Evolutionary conservation across 2,113 vertebrate species (phyloP).

Genomic region (Limnothrissa miodon): DNA sequence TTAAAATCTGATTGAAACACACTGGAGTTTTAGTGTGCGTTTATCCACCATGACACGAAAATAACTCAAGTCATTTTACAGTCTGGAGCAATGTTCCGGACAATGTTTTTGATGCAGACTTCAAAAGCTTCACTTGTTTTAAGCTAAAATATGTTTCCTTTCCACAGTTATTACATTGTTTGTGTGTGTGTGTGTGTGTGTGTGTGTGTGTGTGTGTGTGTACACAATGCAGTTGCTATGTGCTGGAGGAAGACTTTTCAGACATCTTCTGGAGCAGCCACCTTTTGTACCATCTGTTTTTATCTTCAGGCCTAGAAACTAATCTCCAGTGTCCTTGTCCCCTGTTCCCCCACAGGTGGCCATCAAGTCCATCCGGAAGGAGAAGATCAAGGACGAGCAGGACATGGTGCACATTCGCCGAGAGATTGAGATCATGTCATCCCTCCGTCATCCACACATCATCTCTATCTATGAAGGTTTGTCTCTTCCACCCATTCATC

Average conservation of each 20-base stretch:
- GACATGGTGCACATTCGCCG: slow-evolving; percentile 99
- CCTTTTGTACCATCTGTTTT: background rate
- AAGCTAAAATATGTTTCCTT: background rate
- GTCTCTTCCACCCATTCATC: slow-evolving; percentile 44
- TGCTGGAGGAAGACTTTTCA: background rate
- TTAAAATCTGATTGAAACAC: slow-evolving; percentile 7
- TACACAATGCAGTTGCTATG: background rate
- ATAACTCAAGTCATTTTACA: slow-evolving; percentile 8
- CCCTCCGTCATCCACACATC: slow-evolving; percentile 97
- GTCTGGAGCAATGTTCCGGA: background rate
- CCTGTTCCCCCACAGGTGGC: slow-evolving; percentile 80
- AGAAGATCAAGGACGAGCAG: slow-evolving; percentile 98
- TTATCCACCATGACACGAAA: background rate
- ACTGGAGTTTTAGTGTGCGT: background rate
- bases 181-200: background rate
- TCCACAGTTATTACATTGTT: background rate
- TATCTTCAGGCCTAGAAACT: background rate
- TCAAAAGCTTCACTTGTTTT: background rate
- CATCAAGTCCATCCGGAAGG: slow-evolving; percentile 98
- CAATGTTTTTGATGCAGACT: background rate
- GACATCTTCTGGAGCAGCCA: background rate
- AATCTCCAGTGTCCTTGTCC: background rate
- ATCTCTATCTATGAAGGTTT: slow-evolving; percentile 99
- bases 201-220: too few relatives aligned
- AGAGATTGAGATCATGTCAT: slow-evolving; percentile 99